phyloP scores from a whole-genome alignment of 2,113 vertebrate genomes.

The Pteropus alecto region DNA sequence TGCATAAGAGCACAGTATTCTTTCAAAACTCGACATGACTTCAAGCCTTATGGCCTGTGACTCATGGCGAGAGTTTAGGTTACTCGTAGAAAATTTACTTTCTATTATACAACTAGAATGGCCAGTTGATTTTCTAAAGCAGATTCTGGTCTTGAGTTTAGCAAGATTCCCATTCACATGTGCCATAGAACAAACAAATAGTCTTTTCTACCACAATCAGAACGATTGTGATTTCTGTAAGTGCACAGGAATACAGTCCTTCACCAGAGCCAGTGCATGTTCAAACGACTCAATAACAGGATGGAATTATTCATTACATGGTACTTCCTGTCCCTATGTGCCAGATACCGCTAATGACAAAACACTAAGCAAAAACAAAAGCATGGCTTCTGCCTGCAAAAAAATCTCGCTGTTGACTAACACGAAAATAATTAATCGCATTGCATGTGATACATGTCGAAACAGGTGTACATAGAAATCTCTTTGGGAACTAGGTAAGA shows the following conservation, averaged over 20 bases:
- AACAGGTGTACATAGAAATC: fast-evolving
- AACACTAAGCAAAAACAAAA: background rate
- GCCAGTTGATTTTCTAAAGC: background rate
- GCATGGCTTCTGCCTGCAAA: background rate
- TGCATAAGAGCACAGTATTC: slow-evolving; percentile 35
- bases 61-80: background rate
- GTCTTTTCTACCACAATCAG: background rate
- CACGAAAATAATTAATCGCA: fast-evolving
- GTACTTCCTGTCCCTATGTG: background rate
- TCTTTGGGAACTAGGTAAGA: background rate
- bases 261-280: too few relatives aligned
- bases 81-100: background rate
- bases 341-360: background rate
- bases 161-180: background rate
- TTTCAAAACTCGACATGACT: background rate
- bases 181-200: too few relatives aligned
- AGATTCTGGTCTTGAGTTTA: background rate
- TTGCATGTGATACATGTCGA: background rate
- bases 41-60: background rate
- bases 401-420: background rate
- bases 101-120: background rate
- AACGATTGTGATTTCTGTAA: background rate
- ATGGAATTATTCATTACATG: background rate
- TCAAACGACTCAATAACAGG: background rate
- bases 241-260: too few relatives aligned